Conservation (phyloP, 2,888 invertebrate genomes). For the Hofmannophila pseudospretella region DNA sequence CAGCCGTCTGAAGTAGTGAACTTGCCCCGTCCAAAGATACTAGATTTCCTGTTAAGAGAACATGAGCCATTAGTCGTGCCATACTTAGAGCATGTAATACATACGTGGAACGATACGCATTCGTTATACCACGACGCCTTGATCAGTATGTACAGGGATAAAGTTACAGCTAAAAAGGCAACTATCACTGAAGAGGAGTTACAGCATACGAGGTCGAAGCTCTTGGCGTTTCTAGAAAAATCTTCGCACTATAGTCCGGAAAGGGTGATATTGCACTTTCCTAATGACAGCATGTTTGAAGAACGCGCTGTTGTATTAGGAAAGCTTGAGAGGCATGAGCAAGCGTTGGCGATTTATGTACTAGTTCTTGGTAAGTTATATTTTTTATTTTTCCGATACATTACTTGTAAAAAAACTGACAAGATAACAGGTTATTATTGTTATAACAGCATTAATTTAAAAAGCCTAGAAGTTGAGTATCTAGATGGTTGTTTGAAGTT, state of each 20-base stretch:
- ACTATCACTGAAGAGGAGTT: conserved; percentile 53
- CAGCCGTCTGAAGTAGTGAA: conserved; percentile 87
- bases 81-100: conserved; percentile 96
- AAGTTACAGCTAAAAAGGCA: conserved; percentile 67
- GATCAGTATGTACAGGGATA: conserved; percentile 92
- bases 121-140: conserved; percentile 93
- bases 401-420: too few species aligned
- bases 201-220: conserved; percentile 67
- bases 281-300: conserved; percentile 89
- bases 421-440: too few species aligned
- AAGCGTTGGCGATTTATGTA: conserved; percentile 94
- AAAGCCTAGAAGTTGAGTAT: too few species aligned
- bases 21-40: conserved; percentile 90
- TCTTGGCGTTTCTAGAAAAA: conserved; percentile 88
- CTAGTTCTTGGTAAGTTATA: conserved; percentile 82
- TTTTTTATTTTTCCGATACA: too few species aligned
- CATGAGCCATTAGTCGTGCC: conserved; percentile 91
- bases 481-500: too few species aligned
- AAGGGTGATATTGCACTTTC: conserved; percentile 90
- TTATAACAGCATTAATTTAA: too few species aligned
- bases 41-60: conserved; percentile 91
- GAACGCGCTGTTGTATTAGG: conserved; percentile 97
- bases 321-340: conserved; percentile 92
- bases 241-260: conserved; percentile 92
- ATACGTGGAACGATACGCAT: conserved; percentile 91